phyloP scores from a whole-genome alignment of 2,888 invertebrate species.

The Xylophagus ater region DNA sequence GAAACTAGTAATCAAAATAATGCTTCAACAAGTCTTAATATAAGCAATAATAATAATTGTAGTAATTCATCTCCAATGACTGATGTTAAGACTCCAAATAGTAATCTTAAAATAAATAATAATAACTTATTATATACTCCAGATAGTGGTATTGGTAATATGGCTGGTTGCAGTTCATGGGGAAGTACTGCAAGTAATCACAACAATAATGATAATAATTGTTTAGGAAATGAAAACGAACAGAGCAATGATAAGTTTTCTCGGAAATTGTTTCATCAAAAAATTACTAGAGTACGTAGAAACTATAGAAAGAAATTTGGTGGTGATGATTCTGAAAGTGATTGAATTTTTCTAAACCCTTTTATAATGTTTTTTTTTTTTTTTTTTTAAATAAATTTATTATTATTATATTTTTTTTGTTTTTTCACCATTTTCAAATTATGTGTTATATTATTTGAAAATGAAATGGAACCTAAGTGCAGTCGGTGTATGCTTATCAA shows the following conservation, averaged over 20 bases:
- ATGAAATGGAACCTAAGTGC: no score
- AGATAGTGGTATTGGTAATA: constrained; percentile 26
- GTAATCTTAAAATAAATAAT: constrained; percentile 13
- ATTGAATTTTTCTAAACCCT: constrained; percentile 29
- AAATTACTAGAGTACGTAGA: constrained; percentile 49
- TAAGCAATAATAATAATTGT: constrained; percentile 3
- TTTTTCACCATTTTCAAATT: no score
- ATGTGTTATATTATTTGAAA: no score
- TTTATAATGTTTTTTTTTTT: background rate
- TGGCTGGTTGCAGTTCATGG: constrained; percentile 18
- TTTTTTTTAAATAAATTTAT: background rate
- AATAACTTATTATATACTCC: constrained; percentile 20
- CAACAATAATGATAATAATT: constrained; percentile 12
- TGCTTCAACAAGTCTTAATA: background rate
- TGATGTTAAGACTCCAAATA: constrained; percentile 15
- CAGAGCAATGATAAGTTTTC: constrained; percentile 19
- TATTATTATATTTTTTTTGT: no score
- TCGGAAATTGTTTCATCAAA: constrained; percentile 35
- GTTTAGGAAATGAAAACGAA: constrained; percentile 7
- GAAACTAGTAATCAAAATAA: constrained; percentile 3
- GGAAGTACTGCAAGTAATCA: constrained; percentile 5
- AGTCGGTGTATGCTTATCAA: no score
- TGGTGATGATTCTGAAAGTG: constrained; percentile 51
- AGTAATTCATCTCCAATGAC: background rate
- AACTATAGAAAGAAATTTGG: constrained; percentile 52